phyloP scores from a whole-genome alignment of 1,140 invertebrate genomes.

The Drosophila sp. region DNA sequence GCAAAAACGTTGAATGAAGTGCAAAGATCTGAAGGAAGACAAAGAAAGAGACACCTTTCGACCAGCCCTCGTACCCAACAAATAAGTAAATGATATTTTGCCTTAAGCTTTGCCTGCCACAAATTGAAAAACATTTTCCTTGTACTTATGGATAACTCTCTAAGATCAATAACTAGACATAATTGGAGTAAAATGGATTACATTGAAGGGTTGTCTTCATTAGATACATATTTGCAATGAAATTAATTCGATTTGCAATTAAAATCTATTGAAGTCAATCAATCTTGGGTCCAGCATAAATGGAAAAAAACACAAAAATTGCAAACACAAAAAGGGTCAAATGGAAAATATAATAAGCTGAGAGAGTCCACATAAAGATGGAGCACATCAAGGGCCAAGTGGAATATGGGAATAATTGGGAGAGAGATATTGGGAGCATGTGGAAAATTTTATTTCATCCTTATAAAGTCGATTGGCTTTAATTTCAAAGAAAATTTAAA shows the following conservation, averaged over 20 bases:
- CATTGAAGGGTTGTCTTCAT: neutral
- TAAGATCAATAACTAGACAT: neutral
- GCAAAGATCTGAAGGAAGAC: too few relatives aligned
- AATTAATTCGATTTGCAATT: constrained; percentile 13
- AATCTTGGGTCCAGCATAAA: neutral
- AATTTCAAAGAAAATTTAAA: constrained; percentile 1
- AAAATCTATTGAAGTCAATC: constrained; percentile 38
- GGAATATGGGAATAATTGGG: neutral
- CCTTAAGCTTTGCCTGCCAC: neutral
- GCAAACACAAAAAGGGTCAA: constrained; percentile 31
- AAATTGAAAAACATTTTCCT: neutral
- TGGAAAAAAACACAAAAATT: neutral
- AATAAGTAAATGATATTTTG: too few relatives aligned
- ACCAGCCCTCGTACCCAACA: neutral
- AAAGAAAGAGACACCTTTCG: neutral
- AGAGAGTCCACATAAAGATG: neutral
- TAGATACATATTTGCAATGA: neutral
- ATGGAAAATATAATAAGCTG: constrained; percentile 24
- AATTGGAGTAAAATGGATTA: neutral
- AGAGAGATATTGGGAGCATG: neutral
- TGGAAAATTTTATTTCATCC: neutral
- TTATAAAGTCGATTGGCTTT: neutral
- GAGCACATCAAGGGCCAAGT: neutral
- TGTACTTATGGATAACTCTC: neutral
- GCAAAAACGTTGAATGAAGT: too few relatives aligned